Base-by-base conservation (phyloP, 2,888 invertebrate genomes). In the Temnothorax unifasciatus region DNA sequence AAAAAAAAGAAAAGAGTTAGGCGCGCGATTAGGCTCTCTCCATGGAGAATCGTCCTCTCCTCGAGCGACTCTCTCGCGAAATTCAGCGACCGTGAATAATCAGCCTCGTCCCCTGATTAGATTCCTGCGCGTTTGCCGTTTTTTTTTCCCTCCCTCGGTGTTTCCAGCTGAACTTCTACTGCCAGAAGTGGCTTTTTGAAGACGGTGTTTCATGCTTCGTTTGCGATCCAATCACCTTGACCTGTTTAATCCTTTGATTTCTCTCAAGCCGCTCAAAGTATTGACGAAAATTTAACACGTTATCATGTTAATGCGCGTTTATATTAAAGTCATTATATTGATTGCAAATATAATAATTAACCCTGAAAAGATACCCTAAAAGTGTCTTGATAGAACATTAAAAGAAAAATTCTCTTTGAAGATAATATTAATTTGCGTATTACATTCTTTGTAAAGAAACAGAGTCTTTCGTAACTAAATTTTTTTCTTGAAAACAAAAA, bases 61-160 rank as follows among this genome's bases (percentile, higher is more conserved):
- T 47, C 47, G 59, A 59, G 11, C 38, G 44, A 59, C 18, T 73
- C 47, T 74, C 25, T 44, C 47, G 59, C n/a, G 52, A 71, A 54
- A 54, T 66, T 77, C 69, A 74, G 74, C 47, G 38, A 81, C 79
- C 59, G 73, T 73, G 79, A 74, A 81, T 74, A 74, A 81, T 81
- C 79, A 34, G 41, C 18, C 68, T 34, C 69, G 41, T 64, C 57
- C 57, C 29, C 69, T 59, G 74, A 81, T 81, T 81, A 81, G 59
- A 73, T 59, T 59, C 47, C 73, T 73, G 79, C 44, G 18, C 18
- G 47, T 25, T 38, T 41, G 25, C 13, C 41, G 41, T 25, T 59
- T 74, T 52, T 74, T 52, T 25, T 59, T 9, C 11, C 44, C 41
- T 29, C 25, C 25, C 61, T 63, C 54, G 73, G 11, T 11, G 57